A percentile compares a stretch with the other conserved stretches of the same genome.
phyloP scores from a whole-genome alignment of 2,888 invertebrate genomes.

The Morinoia aosen region DNA sequence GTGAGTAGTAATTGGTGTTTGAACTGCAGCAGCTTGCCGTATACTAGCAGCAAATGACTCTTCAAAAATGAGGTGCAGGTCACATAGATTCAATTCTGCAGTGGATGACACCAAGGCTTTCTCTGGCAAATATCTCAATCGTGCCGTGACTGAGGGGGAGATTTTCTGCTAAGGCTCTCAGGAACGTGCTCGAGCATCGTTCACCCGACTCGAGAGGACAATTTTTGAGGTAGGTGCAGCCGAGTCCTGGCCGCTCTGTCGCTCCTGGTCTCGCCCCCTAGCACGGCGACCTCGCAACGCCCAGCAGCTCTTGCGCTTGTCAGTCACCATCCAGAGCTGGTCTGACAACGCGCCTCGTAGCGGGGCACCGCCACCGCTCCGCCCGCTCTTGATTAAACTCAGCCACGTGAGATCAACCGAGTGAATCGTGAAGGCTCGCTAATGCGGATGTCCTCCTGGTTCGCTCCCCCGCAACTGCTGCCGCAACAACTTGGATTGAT shows the following conservation, averaged over 20 bases:
- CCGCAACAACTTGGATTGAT: background rate
- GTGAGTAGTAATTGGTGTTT: background rate
- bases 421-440: background rate
- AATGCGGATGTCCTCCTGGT: background rate
- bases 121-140: slow-evolving; percentile 12
- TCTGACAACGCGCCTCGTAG: background rate
- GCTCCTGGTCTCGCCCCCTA: background rate
- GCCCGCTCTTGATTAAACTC: background rate
- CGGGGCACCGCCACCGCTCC: background rate
- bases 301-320: background rate
- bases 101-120: background rate
- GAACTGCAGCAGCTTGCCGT: background rate
- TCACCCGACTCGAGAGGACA: background rate
- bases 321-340: background rate
- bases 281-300: background rate
- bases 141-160: slow-evolving; percentile 2
- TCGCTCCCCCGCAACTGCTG: background rate
- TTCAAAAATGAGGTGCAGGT: background rate
- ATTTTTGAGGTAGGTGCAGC: slow-evolving; percentile 1
- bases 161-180: background rate
- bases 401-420: background rate
- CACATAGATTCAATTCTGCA: background rate
- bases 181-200: slow-evolving; percentile 18
- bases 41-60: background rate
- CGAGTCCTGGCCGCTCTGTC: background rate